These are phyloP conservation scores for Cuniculus paca DNA, from an alignment of 2,797 vertebrate genomes.

Conservation along the genomic window DNA sequence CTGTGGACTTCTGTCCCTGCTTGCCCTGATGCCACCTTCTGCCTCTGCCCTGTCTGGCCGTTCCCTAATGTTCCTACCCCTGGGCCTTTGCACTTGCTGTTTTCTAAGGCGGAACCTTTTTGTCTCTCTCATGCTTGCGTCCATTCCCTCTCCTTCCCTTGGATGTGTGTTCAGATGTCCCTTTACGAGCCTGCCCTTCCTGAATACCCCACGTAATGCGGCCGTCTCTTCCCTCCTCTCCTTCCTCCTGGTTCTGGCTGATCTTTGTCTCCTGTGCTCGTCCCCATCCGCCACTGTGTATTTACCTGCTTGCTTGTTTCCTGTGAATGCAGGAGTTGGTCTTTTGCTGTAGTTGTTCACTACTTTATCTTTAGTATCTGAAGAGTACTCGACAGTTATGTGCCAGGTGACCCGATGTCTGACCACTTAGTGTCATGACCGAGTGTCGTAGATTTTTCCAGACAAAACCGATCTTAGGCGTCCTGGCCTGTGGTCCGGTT, in stretches of 20 bases:
- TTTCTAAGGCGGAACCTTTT: background rate
- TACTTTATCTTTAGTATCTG: conserved; percentile 1
- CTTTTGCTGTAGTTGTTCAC: background rate
- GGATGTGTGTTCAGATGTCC: background rate
- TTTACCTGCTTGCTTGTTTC: background rate
- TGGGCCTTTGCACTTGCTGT: background rate
- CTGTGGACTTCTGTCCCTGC: background rate
- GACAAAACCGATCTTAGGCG: background rate
- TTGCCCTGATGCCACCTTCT: background rate
- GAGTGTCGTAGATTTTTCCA: background rate
- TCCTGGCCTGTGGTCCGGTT: background rate
- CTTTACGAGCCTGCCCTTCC: background rate
- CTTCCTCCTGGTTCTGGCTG: background rate
- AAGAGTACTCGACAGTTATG: background rate
- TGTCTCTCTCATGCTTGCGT: background rate
- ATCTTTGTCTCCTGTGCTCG: background rate
- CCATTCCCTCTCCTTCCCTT: background rate
- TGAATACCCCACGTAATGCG: background rate
- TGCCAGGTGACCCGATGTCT: background rate
- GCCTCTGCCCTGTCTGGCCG: background rate
- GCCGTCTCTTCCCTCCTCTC: background rate
- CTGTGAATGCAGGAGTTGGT: background rate
- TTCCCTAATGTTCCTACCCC: background rate
- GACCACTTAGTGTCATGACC: background rate
- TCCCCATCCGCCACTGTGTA: background rate